Conservation (phyloP, 2,888 invertebrate species). For the Cyclophora punctaria region DNA sequence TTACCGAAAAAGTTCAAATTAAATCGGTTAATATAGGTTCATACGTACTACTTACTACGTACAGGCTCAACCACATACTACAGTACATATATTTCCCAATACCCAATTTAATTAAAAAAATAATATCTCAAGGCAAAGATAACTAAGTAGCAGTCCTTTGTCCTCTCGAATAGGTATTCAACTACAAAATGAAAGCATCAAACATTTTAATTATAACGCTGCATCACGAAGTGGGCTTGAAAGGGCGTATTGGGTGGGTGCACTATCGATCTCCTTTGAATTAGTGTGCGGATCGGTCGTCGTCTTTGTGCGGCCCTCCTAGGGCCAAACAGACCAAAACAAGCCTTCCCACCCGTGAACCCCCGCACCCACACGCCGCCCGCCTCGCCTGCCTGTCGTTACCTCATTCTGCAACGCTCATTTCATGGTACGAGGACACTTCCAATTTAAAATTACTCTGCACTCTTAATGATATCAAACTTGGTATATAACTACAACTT, state of each 20-base stretch:
- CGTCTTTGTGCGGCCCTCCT: constrained; percentile 72
- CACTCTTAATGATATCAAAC: constrained; percentile 16
- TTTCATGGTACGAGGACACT: constrained; percentile 43
- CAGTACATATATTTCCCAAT: too few species aligned
- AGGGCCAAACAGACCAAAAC: constrained; percentile 75
- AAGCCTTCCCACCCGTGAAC: constrained; percentile 41
- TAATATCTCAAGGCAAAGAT: not conserved
- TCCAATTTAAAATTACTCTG: constrained; percentile 31
- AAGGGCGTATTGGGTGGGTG: constrained; percentile 63
- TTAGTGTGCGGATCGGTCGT: constrained; percentile 73
- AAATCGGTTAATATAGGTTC: too few species aligned
- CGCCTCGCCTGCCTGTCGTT: constrained; percentile 45
- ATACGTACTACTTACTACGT: too few species aligned
- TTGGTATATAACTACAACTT: not conserved
- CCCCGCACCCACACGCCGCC: constrained; percentile 31
- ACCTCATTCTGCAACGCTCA: constrained; percentile 44
- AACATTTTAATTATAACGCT: constrained; percentile 58
- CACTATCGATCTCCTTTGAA: constrained; percentile 74
- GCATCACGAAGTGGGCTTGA: constrained; percentile 53
- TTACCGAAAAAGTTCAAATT: not conserved
- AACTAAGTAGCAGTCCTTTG: not conserved
- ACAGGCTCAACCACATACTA: too few species aligned
- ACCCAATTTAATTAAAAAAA: too few species aligned
- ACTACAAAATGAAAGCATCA: constrained; percentile 14
- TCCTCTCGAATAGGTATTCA: too few species aligned